These are phyloP conservation scores for Eira barbara DNA, from an alignment of 2,113 vertebrate species.

Conservation along the genomic window DNA sequence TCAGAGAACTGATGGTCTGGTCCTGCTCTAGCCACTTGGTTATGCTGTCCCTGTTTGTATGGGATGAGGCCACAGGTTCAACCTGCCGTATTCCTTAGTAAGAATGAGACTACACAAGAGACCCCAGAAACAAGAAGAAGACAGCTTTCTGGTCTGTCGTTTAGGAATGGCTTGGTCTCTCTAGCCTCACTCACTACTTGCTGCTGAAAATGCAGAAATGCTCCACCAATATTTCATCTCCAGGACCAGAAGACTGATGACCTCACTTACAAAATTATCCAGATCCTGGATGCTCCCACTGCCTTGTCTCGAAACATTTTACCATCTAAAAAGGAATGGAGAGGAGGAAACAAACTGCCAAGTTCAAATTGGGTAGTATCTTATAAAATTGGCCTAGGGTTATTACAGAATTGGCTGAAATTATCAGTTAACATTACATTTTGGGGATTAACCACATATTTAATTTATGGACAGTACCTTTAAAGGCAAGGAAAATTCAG, in stretches of 20 bases:
- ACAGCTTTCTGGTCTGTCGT: neutral
- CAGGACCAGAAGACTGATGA: neutral
- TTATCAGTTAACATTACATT: neutral
- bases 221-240: neutral
- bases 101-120: neutral
- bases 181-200: constrained; percentile 1
- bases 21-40: neutral
- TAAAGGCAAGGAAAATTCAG: constrained; percentile 26
- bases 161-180: neutral
- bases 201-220: neutral
- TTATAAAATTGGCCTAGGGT: constrained; percentile 19
- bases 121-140: neutral
- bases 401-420: neutral
- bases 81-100: neutral
- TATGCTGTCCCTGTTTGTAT: neutral
- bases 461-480: neutral
- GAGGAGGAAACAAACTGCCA: neutral
- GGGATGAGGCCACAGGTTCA: neutral
- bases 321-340: neutral
- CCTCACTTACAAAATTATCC: constrained; percentile 18
- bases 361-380: neutral
- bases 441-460: neutral
- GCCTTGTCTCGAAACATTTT: neutral
- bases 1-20: neutral
- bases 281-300: neutral